phyloP scores from a whole-genome alignment of 2,113 vertebrate species.

The Calidris pygmaea region DNA sequence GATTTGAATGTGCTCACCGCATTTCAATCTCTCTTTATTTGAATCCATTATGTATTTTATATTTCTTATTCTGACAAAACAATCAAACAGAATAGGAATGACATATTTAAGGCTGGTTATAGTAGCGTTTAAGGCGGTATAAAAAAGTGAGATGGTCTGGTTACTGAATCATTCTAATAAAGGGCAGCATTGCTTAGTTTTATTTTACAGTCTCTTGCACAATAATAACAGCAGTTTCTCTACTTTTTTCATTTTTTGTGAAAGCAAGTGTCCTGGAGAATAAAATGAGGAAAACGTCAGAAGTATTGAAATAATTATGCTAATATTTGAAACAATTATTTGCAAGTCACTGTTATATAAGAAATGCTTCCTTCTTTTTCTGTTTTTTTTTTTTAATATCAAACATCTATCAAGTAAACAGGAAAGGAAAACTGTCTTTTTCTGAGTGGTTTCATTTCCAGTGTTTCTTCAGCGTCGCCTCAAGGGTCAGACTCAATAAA shows the following conservation, averaged over 20 bases:
- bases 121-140: background rate
- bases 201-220: conserved; percentile 9
- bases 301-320: conserved; percentile 31
- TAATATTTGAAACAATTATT: conserved; percentile 28
- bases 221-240: background rate
- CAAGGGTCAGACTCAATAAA: conserved; percentile 72
- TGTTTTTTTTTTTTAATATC: background rate
- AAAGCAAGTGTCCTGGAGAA: conserved; percentile 5
- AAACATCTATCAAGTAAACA: conserved; percentile 69
- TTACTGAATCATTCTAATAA: conserved; percentile 40
- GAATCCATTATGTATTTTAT: conserved; percentile 42
- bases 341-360: background rate
- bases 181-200: background rate
- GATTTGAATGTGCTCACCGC: background rate
- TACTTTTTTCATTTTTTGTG: background rate
- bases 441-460: conserved; percentile 68
- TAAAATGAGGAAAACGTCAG: background rate
- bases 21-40: conserved; percentile 7
- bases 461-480: conserved; percentile 65
- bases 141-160: background rate
- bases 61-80: conserved; percentile 41
- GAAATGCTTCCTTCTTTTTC: background rate
- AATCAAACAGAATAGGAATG: conserved; percentile 31
- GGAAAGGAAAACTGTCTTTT: conserved; percentile 66
- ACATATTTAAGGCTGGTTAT: conserved; percentile 11